These are phyloP conservation scores for Drosophila colorata DNA, from an alignment of 2,888 invertebrate genomes.

Conservation along the genomic window DNA sequence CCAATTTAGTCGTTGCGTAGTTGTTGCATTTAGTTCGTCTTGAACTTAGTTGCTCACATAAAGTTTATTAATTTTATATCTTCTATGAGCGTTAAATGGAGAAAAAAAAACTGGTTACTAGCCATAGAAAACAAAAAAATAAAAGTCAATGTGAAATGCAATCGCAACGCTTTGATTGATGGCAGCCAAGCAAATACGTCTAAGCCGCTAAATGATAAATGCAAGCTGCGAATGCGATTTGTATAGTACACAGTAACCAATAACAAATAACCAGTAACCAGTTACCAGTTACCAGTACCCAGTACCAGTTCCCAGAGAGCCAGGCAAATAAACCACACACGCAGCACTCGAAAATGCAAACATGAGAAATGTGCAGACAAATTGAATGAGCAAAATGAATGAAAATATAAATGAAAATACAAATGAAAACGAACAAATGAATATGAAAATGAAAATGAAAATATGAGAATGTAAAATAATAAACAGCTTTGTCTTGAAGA, in stretches of 20 bases:
- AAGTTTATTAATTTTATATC: constrained; percentile 79
- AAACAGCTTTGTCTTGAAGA: constrained; percentile 84
- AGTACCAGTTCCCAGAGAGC: constrained; percentile 28
- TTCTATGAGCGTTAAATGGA: constrained; percentile 70
- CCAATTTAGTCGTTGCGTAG: constrained; percentile 57
- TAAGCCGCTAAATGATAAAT: constrained; percentile 45
- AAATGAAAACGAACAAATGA: constrained; percentile 25
- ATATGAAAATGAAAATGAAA: constrained; percentile 40
- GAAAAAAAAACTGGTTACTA: constrained; percentile 32
- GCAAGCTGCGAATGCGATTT: constrained; percentile 12
- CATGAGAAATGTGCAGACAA: constrained; percentile 40
- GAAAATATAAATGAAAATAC: constrained; percentile 1
- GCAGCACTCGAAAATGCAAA: constrained; percentile 45
- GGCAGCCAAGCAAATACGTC: constrained; percentile 28
- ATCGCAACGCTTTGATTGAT: constrained; percentile 56
- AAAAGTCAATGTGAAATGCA: constrained; percentile 32
- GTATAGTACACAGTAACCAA: constrained; percentile 13
- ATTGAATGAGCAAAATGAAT: constrained; percentile 34
- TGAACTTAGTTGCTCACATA: constrained; percentile 75
- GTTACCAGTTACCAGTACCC: constrained; percentile 17
- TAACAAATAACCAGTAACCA: constrained; percentile 5
- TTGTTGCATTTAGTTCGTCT: constrained; percentile 66
- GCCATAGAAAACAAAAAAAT: constrained; percentile 30
- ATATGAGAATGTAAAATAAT: constrained; percentile 80
- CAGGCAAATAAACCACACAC: constrained; percentile 50